Percentiles rank a stretch among this genome's conserved stretches.
Conservation (phyloP, 2,113 vertebrate species). For the Megalops atlanticus region DNA sequence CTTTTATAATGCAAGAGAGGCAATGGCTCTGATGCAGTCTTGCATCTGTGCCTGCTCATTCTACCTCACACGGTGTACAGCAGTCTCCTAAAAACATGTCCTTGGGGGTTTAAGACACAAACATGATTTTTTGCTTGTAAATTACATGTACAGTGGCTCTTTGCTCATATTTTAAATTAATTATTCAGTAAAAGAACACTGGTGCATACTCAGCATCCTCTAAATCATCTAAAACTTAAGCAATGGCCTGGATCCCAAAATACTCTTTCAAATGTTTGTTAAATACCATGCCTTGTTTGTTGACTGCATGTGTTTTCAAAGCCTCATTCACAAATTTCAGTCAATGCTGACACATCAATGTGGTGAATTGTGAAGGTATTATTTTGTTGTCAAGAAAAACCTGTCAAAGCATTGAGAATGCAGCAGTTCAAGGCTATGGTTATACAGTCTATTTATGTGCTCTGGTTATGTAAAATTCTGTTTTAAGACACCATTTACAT, state of each 20-base stretch:
- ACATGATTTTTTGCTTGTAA: neutral
- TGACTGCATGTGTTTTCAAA: slow-evolving; percentile 8
- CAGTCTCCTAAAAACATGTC: neutral
- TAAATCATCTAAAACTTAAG: neutral
- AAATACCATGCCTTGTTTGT: neutral
- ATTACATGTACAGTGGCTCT: neutral
- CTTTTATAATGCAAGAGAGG: no score
- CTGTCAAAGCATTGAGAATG: neutral
- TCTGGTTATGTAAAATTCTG: neutral
- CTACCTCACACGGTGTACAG: slow-evolving; percentile 33
- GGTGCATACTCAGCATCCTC: neutral
- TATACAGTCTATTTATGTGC: no score
- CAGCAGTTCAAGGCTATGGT: neutral
- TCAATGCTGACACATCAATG: neutral
- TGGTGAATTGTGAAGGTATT: neutral
- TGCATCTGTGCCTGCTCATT: neutral
- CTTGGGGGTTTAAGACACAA: neutral
- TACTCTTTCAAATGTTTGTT: neutral
- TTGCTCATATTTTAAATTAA: neutral
- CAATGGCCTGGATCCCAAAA: neutral
- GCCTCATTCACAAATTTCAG: neutral
- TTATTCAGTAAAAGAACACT: neutral
- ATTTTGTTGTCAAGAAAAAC: neutral
- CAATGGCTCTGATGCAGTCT: neutral
- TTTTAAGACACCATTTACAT: neutral